These are phyloP conservation scores for Catostomus latipinnis DNA, from an alignment of 2,797 vertebrate species.

Conservation along the genomic window DNA sequence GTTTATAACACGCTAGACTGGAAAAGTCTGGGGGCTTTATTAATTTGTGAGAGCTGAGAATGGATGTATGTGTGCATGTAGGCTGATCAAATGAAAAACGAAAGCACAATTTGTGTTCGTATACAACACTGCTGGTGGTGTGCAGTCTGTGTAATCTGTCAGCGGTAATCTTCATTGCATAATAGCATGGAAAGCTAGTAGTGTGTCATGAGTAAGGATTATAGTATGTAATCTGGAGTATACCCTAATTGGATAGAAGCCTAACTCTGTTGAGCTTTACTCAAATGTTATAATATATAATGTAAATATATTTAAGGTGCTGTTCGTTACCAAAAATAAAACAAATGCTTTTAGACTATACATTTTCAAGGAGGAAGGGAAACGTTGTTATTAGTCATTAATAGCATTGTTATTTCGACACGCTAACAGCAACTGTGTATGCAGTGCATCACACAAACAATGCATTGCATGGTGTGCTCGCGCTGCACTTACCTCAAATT, in stretches of 20 bases:
- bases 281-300: background rate
- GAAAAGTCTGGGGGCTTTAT: background rate
- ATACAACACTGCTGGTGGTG: background rate
- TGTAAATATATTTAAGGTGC: background rate
- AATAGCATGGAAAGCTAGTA: constrained; percentile 67
- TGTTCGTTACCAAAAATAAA: background rate
- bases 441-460: constrained; percentile 35
- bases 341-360: background rate
- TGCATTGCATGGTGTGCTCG: constrained; percentile 20
- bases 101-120: constrained; percentile 10
- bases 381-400: background rate
- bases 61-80: background rate
- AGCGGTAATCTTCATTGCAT: constrained; percentile 74
- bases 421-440: background rate
- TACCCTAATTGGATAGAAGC: constrained; percentile 72
- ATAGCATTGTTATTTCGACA: background rate
- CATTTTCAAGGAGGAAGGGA: background rate
- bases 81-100: constrained; percentile 11
- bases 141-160: constrained; percentile 46
- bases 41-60: constrained; percentile 2
- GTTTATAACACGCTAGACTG: background rate
- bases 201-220: constrained; percentile 76
- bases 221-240: constrained; percentile 77
- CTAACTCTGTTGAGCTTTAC: constrained; percentile 42
- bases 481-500: constrained; percentile 88